phyloP scores from a whole-genome alignment of 1,140 invertebrate genomes.

The Radopholus similis region DNA sequence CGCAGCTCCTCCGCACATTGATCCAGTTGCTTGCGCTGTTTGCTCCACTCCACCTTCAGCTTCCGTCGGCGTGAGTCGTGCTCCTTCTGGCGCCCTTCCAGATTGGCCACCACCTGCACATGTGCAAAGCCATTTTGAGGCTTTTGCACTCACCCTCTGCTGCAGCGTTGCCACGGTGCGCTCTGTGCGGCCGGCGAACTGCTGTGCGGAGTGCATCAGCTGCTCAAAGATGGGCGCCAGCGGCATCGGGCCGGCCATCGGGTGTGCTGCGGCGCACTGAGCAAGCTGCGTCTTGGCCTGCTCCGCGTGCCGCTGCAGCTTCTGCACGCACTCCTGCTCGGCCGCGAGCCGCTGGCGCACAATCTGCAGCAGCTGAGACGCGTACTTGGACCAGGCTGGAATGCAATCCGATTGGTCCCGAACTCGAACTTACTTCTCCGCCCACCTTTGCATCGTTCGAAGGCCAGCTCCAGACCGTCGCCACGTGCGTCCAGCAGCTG shows the following conservation, averaged over 20 bases:
- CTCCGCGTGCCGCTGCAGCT: slow-evolving; percentile 39
- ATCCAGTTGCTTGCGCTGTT: slow-evolving; percentile 41
- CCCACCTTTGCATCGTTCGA: slow-evolving; percentile 38
- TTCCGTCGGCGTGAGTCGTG: slow-evolving; percentile 42
- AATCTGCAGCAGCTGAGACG: slow-evolving; percentile 39
- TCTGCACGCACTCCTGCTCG: slow-evolving; percentile 45
- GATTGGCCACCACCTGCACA: slow-evolving; percentile 1
- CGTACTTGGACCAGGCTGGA: slow-evolving; percentile 51
- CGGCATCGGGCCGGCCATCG: slow-evolving; percentile 24
- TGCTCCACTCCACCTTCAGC: slow-evolving; percentile 44
- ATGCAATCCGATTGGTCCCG: neutral
- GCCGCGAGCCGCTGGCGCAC: slow-evolving; percentile 36
- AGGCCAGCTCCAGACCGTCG: slow-evolving; percentile 42
- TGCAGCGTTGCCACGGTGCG: slow-evolving; percentile 29
- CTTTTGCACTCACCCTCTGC: slow-evolving; percentile 41
- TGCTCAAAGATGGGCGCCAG: slow-evolving; percentile 34
- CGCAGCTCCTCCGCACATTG: slow-evolving; percentile 32
- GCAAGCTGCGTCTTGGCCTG: slow-evolving; percentile 34
- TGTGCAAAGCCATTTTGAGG: neutral
- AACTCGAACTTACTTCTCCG: neutral
- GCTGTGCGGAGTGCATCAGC: slow-evolving; percentile 33
- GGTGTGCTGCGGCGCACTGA: slow-evolving; percentile 9
- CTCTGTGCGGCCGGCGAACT: slow-evolving; percentile 31
- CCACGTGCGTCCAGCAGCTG: slow-evolving; percentile 31
- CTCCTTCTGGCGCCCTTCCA: slow-evolving; percentile 50